Conservation (phyloP, 2,888 invertebrate genomes). For the Agonopterix alstromeriana region DNA sequence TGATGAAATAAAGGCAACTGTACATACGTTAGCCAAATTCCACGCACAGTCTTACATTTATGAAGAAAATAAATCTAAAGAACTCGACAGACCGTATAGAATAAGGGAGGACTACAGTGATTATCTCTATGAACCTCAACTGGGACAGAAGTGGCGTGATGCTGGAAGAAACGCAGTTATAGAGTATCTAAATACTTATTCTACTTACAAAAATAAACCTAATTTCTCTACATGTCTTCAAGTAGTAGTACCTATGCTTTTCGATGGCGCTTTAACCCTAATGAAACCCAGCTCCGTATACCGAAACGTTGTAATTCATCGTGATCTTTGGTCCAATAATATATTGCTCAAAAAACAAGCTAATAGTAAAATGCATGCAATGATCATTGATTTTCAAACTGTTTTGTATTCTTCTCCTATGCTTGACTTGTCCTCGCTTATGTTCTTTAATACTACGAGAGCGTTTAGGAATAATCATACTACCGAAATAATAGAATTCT, state of each 20-base stretch:
- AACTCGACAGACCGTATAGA: slow-evolving; percentile 41
- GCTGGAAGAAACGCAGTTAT: slow-evolving; percentile 51
- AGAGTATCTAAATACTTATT: slow-evolving; percentile 48
- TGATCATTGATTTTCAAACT: slow-evolving; percentile 83
- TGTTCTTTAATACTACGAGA: slow-evolving; percentile 73
- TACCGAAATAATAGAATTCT: slow-evolving; percentile 63
- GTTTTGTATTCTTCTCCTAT: slow-evolving; percentile 80
- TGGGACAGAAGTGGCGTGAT: slow-evolving; percentile 41
- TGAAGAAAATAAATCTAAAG: slow-evolving; percentile 53
- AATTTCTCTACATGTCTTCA: slow-evolving; percentile 33
- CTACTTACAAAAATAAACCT: slow-evolving; percentile 34
- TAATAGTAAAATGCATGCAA: slow-evolving; percentile 50
- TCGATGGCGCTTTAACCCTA: slow-evolving; percentile 31
- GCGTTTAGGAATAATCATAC: slow-evolving; percentile 58
- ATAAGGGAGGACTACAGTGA: slow-evolving; percentile 54
- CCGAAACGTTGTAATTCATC: slow-evolving; percentile 74
- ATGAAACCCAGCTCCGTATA: slow-evolving; percentile 55
- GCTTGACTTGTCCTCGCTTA: slow-evolving; percentile 75
- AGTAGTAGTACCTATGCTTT: slow-evolving; percentile 31
- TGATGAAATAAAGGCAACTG: slow-evolving; percentile 50
- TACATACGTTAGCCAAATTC: slow-evolving; percentile 62
- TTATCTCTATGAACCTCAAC: slow-evolving; percentile 38
- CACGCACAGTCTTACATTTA: slow-evolving; percentile 67
- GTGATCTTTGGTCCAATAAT: slow-evolving; percentile 80
- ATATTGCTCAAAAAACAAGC: slow-evolving; percentile 62